These are phyloP conservation scores for Semicossyphus pulcher DNA, from an alignment of 2,113 vertebrate genomes.

Conservation along the genomic window DNA sequence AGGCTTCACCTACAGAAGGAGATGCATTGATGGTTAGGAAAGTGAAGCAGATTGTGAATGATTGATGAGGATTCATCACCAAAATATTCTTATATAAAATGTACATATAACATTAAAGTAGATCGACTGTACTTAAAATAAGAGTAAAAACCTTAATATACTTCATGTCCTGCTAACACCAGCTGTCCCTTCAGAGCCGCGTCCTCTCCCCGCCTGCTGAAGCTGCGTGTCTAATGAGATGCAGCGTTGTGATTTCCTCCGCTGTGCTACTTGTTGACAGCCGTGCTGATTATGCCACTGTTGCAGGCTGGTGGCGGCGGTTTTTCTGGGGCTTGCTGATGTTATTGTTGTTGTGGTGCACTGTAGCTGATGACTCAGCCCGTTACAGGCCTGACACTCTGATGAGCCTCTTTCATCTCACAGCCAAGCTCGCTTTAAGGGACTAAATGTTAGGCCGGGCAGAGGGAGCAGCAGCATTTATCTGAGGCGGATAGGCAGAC, in stretches of 20 bases:
- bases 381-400: constrained; percentile 45
- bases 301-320: constrained; percentile 22
- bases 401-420: constrained; percentile 67
- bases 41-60: too few relatives aligned
- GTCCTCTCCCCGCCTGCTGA: neutral
- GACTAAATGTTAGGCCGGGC: constrained; percentile 46
- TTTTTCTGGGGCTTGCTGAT: constrained; percentile 40
- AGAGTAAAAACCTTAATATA: neutral
- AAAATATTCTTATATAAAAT: too few relatives aligned
- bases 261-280: constrained; percentile 52
- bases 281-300: constrained; percentile 29
- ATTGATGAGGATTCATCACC: too few relatives aligned
- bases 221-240: constrained; percentile 34
- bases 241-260: constrained; percentile 28
- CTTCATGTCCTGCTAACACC: constrained; percentile 3
- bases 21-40: too few relatives aligned
- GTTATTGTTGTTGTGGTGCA: constrained; percentile 29
- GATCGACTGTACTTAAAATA: too few relatives aligned
- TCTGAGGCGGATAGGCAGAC: constrained; percentile 37
- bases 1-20: too few relatives aligned
- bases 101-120: too few relatives aligned
- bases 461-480: constrained; percentile 52
- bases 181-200: constrained; percentile 6
- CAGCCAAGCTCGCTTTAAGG: constrained; percentile 29
- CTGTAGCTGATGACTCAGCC: constrained; percentile 62